Evolutionary conservation across 1,140 invertebrate species (phyloP), one percentile per base, ranked within the genome.

Genomic region (Aphelinus atriplicis): DNA sequence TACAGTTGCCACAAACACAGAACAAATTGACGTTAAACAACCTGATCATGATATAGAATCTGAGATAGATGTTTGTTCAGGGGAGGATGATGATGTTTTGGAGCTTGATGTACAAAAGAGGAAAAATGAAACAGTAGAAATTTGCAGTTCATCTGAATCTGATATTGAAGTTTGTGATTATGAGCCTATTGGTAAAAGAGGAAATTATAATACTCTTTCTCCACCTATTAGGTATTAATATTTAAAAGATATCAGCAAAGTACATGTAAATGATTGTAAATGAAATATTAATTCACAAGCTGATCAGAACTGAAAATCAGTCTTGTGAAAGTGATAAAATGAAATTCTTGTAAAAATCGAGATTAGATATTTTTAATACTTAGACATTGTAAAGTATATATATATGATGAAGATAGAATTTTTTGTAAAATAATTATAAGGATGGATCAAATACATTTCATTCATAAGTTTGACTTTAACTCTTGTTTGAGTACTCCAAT

Each of bases 61-160:
- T 1, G 83, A 84, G 45, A 83, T 84, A 64, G 81, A 84, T 74
- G 81, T 83, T 2, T 83, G 81, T 73, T 84, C 80, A 26, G 81
- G 82, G 0, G 82, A 84, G 53, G 81, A 83, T 46, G 82, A 83
- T 66, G 81, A 84, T 65, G 75, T 83, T 77, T 75, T 83, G 55
- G 83, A 84, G 78, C 73, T 82, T 48, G 81, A 84, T 73, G 7
- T 78, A 2, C 76, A 78, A 47, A 73, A 60, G 10, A 55, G 55
- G 51, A 80, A 78, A 58, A 63, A 75, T 73, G 78, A 80, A 58
- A 78, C 76, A 9, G 73, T 79, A 10, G 78, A 82, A 26, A 69
- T 80, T 42, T 60, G 78, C 42, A 79, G 72, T 76, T 81, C 81
- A n/a, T 82, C 80, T 1, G 81, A 79, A 66, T 82, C 79, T 53